A percentile compares a stretch with the other conserved stretches of the same genome.
Evolutionary conservation across 2,113 vertebrate genomes (phyloP).

Genomic region (Phylloscopus trochiloides): DNA sequence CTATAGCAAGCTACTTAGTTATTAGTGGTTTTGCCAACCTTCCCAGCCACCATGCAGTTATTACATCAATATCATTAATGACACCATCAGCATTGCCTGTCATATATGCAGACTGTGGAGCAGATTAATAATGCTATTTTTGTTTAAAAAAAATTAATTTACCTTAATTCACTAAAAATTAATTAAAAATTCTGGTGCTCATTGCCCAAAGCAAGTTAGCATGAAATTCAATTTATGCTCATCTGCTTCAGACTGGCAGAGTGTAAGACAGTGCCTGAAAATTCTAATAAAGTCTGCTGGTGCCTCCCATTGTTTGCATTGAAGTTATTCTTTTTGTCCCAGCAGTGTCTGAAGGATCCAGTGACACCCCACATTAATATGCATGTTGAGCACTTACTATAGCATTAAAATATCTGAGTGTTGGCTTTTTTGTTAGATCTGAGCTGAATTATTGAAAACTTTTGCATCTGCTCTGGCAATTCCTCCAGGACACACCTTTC

Average conservation of each 20-base stretch:
- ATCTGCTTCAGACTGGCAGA: background rate
- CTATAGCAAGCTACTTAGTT: background rate
- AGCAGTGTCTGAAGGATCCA: background rate
- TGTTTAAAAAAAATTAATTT: background rate
- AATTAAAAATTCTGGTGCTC: constrained; percentile 21
- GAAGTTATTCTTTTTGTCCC: background rate
- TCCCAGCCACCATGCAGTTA: background rate
- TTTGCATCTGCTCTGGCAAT: background rate
- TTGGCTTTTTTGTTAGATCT: background rate
- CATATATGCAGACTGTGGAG: background rate
- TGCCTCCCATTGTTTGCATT: background rate
- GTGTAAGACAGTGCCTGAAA: background rate
- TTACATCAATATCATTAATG: background rate
- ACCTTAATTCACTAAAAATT: constrained; percentile 36
- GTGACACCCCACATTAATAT: background rate
- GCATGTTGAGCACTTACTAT: background rate
- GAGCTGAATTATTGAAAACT: background rate
- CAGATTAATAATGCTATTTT: background rate
- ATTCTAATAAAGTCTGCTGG: background rate
- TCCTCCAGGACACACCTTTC: background rate
- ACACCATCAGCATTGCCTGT: background rate
- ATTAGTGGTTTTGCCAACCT: background rate
- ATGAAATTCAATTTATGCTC: constrained; percentile 54
- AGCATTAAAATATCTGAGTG: background rate
- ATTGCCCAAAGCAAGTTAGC: constrained; percentile 25